phyloP scores from a whole-genome alignment of 2,888 invertebrate species.

The Dolomedes plantarius region DNA sequence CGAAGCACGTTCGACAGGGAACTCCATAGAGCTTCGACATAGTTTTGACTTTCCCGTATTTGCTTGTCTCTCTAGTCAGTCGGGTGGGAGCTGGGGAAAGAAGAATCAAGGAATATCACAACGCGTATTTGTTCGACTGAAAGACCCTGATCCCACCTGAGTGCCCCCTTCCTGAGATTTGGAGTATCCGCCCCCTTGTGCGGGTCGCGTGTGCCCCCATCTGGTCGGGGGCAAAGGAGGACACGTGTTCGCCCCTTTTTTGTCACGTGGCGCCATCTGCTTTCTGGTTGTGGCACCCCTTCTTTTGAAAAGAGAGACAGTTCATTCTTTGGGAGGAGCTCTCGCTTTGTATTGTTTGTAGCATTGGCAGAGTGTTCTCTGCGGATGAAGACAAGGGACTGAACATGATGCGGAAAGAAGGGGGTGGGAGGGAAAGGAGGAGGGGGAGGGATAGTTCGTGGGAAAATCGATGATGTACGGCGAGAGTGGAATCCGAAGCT shows the following conservation, averaged over 20 bases:
- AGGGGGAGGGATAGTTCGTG: background rate
- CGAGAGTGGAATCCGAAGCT: background rate
- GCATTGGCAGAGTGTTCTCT: background rate
- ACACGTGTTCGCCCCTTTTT: background rate
- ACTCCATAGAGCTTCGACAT: no score
- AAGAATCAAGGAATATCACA: no score
- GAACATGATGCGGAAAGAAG: background rate
- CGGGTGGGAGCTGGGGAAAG: no score
- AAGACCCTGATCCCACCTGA: background rate
- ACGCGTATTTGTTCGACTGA: background rate
- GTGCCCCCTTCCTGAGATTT: background rate
- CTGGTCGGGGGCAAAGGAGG: background rate
- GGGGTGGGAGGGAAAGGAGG: background rate
- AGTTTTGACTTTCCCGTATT: background rate
- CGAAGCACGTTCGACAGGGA: no score
- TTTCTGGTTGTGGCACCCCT: background rate
- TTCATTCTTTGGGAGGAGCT: background rate
- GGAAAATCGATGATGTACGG: background rate
- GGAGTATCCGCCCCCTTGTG: background rate
- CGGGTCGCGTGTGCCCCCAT: background rate
- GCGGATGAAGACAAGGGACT: background rate
- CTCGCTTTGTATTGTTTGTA: background rate
- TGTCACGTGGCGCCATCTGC: constrained; percentile 16
- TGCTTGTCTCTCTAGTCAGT: background rate
- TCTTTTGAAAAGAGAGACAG: background rate